These are phyloP conservation scores for Enteromius mattozi DNA, from an alignment of 2,797 vertebrate genomes.

Conservation along the genomic window DNA sequence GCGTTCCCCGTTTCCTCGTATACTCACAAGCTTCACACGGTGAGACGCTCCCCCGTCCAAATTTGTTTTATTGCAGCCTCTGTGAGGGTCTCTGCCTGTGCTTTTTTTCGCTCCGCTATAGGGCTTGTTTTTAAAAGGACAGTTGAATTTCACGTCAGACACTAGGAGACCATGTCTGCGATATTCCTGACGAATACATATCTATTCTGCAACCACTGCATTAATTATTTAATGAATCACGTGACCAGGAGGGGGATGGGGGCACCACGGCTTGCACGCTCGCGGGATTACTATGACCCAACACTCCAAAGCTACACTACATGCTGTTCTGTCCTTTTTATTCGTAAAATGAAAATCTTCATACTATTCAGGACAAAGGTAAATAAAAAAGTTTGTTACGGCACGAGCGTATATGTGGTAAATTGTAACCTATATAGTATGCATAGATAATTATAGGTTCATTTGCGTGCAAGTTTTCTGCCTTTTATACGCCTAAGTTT, in stretches of 20 bases:
- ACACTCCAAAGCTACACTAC: conserved; percentile 71
- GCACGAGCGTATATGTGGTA: background rate
- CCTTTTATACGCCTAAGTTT: background rate
- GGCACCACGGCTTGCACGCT: conserved; percentile 83
- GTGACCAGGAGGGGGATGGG: conserved; percentile 86
- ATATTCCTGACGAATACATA: conserved; percentile 97
- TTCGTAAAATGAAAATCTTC: conserved; percentile 31
- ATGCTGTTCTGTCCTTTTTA: conserved; percentile 55
- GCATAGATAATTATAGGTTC: background rate
- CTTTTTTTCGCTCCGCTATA: conserved; percentile 81
- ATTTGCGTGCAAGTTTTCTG: conserved; percentile 2
- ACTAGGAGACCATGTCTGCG: conserved; percentile 88
- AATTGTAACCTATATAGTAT: background rate
- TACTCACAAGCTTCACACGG: conserved; percentile 97
- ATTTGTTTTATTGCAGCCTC: conserved; percentile 96
- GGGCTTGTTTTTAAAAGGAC: conserved; percentile 93
- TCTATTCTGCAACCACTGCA: conserved; percentile 97
- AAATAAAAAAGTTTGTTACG: conserved; percentile 20
- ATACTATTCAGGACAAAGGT: conserved; percentile 4
- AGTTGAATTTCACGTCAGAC: conserved; percentile 97
- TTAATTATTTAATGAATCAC: conserved; percentile 99
- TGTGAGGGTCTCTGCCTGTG: conserved; percentile 72
- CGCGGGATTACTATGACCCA: conserved; percentile 89
- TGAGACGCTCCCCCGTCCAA: conserved; percentile 90
- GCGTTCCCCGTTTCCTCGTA: conserved; percentile 83